These are phyloP conservation scores for Empidonax alnorum DNA, from an alignment of 2,113 vertebrate genomes.

Conservation along the genomic window DNA sequence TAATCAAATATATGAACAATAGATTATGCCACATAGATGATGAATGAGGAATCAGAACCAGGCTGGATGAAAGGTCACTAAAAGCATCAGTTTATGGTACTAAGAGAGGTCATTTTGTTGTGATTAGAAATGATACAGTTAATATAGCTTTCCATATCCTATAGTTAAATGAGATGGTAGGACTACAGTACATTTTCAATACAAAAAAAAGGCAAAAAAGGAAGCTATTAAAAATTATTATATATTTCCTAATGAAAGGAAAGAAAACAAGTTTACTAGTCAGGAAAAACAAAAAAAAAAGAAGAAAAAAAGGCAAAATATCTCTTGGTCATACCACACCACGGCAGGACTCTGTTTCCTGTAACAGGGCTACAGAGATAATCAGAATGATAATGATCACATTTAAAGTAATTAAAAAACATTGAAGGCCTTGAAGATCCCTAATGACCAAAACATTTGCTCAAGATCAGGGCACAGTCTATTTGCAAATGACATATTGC, in stretches of 20 bases:
- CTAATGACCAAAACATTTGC: background rate
- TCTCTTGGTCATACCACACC: background rate
- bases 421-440: background rate
- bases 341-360: background rate
- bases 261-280: background rate
- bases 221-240: background rate
- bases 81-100: background rate
- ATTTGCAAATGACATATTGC: background rate
- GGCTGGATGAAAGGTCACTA: background rate
- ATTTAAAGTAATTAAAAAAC: background rate
- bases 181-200: background rate
- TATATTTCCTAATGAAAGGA: background rate
- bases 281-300: background rate
- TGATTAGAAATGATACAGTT: background rate
- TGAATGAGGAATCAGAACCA: background rate
- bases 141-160: background rate
- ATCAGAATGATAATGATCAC: background rate
- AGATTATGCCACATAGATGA: background rate
- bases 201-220: background rate
- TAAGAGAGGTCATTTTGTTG: background rate
- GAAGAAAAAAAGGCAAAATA: background rate
- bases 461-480: background rate
- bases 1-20: slow-evolving; percentile 1
- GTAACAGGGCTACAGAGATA: background rate
- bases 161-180: background rate